Evolutionary conservation across 2,113 vertebrate genomes (phyloP).

Genomic region (Tachuris rubrigastra): DNA sequence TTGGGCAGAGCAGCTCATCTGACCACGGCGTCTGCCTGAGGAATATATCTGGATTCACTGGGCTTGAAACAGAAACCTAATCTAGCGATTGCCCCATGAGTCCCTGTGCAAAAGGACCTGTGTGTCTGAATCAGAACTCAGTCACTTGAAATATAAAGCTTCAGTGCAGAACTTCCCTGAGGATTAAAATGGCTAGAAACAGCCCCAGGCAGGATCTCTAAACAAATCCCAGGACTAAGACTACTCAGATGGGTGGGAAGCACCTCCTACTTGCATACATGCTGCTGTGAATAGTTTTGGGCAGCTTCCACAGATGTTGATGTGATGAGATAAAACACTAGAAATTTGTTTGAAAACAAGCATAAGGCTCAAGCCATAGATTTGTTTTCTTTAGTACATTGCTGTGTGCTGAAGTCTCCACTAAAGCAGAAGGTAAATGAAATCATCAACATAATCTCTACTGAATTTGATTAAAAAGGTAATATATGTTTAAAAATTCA

Average conservation of each 20-base stretch:
- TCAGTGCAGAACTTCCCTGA: background rate
- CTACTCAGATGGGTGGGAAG: background rate
- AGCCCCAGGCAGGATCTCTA: background rate
- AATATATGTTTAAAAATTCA: background rate
- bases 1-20: background rate
- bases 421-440: slow-evolving; percentile 7
- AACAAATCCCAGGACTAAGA: background rate
- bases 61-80: background rate
- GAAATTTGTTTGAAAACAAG: background rate
- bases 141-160: background rate
- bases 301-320: background rate
- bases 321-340: background rate
- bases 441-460: background rate
- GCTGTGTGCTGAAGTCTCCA: background rate
- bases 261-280: background rate
- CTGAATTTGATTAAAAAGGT: background rate
- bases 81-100: fast-evolving
- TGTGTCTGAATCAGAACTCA: background rate
- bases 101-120: background rate
- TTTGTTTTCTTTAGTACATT: background rate
- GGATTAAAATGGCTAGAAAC: background rate
- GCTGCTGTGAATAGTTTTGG: background rate
- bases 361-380: background rate
- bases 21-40: background rate
- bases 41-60: background rate